Conservation (phyloP, 2,113 vertebrate species). For the Atlantisia rogersi region DNA sequence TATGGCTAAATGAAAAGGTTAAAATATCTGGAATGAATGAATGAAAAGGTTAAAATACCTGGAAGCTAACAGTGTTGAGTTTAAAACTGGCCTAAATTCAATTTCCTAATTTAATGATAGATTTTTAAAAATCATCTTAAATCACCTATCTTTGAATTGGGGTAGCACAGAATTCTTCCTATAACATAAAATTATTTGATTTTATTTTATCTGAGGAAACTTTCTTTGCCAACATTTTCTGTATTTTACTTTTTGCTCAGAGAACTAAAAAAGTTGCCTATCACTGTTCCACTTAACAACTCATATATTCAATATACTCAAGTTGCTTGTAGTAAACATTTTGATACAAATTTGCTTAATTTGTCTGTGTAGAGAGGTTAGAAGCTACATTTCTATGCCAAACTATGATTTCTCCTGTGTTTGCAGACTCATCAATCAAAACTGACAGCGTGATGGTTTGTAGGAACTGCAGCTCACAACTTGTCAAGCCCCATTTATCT, state of each 20-base stretch:
- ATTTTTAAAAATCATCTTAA: accelerated
- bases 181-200: not conserved
- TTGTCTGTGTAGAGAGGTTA: not conserved
- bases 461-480: not conserved
- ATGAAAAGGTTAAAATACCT: not conserved
- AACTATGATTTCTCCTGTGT: conserved; percentile 1
- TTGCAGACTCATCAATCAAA: conserved; percentile 14
- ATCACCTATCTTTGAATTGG: not conserved
- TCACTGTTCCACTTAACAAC: not conserved
- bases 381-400: not conserved
- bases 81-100: not conserved
- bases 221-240: not conserved
- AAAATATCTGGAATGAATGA: not conserved
- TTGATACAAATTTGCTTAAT: conserved; percentile 1
- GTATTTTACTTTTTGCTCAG: not conserved
- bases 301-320: not conserved
- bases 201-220: not conserved
- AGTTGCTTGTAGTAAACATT: not conserved
- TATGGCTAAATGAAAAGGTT: not conserved
- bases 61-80: not conserved
- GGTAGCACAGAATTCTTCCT: not conserved
- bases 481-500: not conserved
- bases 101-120: not conserved
- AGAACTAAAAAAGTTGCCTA: not conserved
- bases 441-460: not conserved